Conservation (phyloP, 2,888 invertebrate genomes). For the Trachelus iudaicus region DNA sequence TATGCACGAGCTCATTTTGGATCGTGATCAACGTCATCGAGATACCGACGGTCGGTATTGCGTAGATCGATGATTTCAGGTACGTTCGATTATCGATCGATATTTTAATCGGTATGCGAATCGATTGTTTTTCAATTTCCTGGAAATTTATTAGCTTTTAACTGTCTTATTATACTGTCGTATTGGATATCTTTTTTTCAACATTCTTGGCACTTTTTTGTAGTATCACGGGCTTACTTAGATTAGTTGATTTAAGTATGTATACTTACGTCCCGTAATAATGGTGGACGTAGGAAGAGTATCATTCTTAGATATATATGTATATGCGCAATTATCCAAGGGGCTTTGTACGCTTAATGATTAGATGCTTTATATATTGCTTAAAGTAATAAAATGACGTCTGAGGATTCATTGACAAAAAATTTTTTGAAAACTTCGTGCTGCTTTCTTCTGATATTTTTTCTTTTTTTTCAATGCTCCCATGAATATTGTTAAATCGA, state of each 20-base stretch:
- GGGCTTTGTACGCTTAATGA: not conserved
- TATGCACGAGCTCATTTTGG: not conserved
- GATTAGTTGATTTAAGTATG: not conserved
- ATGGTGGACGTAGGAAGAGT: not conserved
- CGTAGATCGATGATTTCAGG: not conserved
- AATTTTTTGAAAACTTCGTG: too few species aligned
- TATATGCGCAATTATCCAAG: not conserved
- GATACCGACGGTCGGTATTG: not conserved
- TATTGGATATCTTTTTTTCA: not conserved
- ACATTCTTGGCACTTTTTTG: not conserved
- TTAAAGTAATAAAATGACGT: not conserved
- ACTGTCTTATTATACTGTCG: not conserved
- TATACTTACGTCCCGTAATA: not conserved
- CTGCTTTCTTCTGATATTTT: too few species aligned
- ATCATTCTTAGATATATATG: not conserved
- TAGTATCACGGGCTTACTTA: not conserved
- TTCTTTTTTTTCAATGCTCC: too few species aligned
- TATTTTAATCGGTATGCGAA: not conserved
- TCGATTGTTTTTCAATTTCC: not conserved
- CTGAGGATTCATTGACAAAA: not conserved
- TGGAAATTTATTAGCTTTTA: not conserved
- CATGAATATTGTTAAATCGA: not conserved
- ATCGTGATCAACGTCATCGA: not conserved
- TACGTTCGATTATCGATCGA: not conserved
- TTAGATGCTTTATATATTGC: not conserved